These are phyloP conservation scores for Amphimedon queenslandica DNA, from an alignment of 37 sponge, comb jelly and placozoan species.

Conservation along the genomic window DNA sequence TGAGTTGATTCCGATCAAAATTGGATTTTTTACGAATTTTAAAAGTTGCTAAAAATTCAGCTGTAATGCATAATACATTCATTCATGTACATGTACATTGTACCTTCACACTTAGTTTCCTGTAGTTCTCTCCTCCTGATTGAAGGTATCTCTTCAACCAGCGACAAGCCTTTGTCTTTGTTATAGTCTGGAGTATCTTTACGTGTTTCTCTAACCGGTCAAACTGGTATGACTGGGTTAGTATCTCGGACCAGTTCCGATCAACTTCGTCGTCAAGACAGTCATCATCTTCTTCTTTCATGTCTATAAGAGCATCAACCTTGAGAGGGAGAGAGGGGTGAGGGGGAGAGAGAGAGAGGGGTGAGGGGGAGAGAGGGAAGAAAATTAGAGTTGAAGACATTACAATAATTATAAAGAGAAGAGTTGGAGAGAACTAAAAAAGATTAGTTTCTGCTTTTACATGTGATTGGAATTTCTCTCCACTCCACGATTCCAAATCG, in stretches of 20 bases:
- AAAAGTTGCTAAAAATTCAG: too few species aligned
- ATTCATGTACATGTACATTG: neutral
- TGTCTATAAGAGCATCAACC: slow-evolving; percentile 47
- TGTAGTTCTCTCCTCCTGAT: slow-evolving; percentile 12
- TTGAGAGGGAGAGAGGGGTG: slow-evolving; percentile 22
- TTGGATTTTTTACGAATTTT: too few species aligned
- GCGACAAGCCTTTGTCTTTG: slow-evolving; percentile 10
- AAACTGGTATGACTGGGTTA: slow-evolving; percentile 30
- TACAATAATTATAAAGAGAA: too few species aligned
- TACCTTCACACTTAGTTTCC: slow-evolving; percentile 41
- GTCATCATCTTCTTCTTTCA: slow-evolving; percentile 48
- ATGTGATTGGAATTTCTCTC: slow-evolving; percentile 23
- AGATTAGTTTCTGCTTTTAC: neutral
- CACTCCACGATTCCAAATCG: neutral
- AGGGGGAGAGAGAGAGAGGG: slow-evolving; percentile 2
- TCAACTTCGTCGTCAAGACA: slow-evolving; percentile 61
- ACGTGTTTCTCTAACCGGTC: slow-evolving; percentile 41
- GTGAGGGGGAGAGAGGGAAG: slow-evolving; percentile 10
- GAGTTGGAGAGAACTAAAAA: neutral
- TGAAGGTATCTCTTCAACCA: slow-evolving; percentile 27
- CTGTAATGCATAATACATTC: too few species aligned
- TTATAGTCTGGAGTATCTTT: slow-evolving; percentile 9
- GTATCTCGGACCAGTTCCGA: slow-evolving; percentile 61
- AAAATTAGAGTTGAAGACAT: neutral
- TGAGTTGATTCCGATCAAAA: too few species aligned